Evolutionary conservation across 1,140 invertebrate genomes (phyloP).

Genomic region (Ptiloglossa arizonensis): DNA sequence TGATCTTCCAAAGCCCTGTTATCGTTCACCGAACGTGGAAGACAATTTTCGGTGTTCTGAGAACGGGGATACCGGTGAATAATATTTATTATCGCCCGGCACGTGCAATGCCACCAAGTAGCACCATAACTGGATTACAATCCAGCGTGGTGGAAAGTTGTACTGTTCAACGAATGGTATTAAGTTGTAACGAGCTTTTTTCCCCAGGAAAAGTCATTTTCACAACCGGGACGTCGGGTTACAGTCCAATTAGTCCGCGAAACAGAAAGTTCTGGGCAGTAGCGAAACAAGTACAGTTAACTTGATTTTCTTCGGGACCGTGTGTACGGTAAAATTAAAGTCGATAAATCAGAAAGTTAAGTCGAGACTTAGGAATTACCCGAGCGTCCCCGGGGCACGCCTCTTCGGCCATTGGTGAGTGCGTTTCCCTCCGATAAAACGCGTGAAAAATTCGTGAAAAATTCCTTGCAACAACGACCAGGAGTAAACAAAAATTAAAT

Average conservation of each 20-base stretch:
- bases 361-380: neutral
- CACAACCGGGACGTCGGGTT: neutral
- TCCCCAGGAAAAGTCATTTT: neutral
- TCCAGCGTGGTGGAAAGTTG: neutral
- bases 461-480: no score
- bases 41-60: no score
- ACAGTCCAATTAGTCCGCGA: constrained; percentile 3
- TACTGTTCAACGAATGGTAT: neutral
- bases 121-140: neutral
- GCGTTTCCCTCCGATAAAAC: no score
- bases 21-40: no score
- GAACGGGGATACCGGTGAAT: no score
- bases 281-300: neutral
- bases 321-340: neutral
- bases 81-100: no score
- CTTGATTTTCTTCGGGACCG: neutral
- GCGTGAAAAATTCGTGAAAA: no score
- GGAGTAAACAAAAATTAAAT: no score
- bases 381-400: no score
- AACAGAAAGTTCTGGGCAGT: neutral
- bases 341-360: constrained; percentile 2
- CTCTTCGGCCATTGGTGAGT: no score
- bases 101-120: no score
- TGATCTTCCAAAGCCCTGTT: no score
- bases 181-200: neutral